Conservation (phyloP, 2,797 vertebrate species). For the Helarctos malayanus region DNA sequence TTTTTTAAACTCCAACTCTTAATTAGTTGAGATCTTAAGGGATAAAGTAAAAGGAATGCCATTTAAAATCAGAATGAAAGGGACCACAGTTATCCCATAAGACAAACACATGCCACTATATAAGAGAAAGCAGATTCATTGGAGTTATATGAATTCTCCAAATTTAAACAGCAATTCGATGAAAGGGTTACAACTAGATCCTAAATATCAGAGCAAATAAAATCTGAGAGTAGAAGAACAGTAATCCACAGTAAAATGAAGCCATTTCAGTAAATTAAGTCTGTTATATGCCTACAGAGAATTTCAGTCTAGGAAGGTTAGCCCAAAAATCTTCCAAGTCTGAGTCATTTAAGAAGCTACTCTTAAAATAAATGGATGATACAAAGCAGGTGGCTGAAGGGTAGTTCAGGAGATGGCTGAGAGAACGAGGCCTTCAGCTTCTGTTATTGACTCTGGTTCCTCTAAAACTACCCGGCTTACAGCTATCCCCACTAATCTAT, state of each 20-base stretch:
- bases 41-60: slow-evolving; percentile 37
- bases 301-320: not conserved
- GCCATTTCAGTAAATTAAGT: slow-evolving; percentile 45
- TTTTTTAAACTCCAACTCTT: slow-evolving; percentile 46
- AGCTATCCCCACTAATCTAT: not conserved
- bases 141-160: not conserved
- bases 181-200: not conserved
- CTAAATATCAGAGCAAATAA: slow-evolving; percentile 39
- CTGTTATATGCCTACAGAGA: not conserved
- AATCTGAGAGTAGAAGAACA: not conserved
- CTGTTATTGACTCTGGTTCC: not conserved
- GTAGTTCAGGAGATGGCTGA: not conserved
- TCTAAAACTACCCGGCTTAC: not conserved
- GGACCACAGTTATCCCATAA: not conserved
- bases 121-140: not conserved
- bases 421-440: not conserved
- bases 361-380: not conserved
- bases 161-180: slow-evolving; percentile 45
- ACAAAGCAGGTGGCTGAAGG: not conserved
- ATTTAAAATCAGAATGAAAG: slow-evolving; percentile 54
- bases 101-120: not conserved
- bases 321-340: not conserved
- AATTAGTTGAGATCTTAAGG: slow-evolving; percentile 16
- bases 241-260: slow-evolving; percentile 42
- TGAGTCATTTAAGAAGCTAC: not conserved